Base-by-base conservation (phyloP, 2,797 vertebrate species). In the Poecilia wingei region DNA sequence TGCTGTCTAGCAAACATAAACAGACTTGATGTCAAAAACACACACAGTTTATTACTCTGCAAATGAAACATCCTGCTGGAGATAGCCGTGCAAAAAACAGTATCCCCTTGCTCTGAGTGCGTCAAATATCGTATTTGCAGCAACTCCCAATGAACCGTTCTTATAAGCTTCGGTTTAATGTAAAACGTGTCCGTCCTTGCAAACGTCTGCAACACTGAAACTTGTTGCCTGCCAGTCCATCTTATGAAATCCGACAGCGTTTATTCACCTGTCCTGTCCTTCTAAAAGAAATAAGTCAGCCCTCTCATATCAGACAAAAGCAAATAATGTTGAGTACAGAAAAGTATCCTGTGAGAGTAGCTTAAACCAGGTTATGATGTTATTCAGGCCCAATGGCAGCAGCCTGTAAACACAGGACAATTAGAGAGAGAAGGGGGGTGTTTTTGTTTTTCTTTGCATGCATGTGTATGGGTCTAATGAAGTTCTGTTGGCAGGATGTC, bases 401-500 rank as follows among this genome's bases (percentile, higher is more conserved):
- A 36, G 22, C 10, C 79, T 81, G 55, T 84, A 84, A 86, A 86
- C 84, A 82, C 41, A 49, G 43, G 74, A 85, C 83, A 88, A 87
- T 89, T 90, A 91, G 75, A 57, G 39, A 51, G 53, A 84, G 66
- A 68, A 59, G 5, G 71, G 46, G 57, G 51, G 31, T 77, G 33
- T 69, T 82, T 82, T 82, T 81, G 51, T 79, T 80, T 84, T 78
- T 79, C 46, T 82, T 76, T 90, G 59, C 82, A 49, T 81, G 53
- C 71, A 49, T 84, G 68, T 82, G 74, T 86, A 76, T 84, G 81
- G 36, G 74, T 89, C 78, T 92, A 87, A 91, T 93, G 89, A 93
- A 91, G 86, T 88, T 91, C 87, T 90, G 88, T 87, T 91, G 90
- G 91, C 84, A 91, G 88, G 79, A 89, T 91, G 90, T 93, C 90